phyloP scores from a whole-genome alignment of 2,888 invertebrate genomes.

The Mesorhabditis sp. region DNA sequence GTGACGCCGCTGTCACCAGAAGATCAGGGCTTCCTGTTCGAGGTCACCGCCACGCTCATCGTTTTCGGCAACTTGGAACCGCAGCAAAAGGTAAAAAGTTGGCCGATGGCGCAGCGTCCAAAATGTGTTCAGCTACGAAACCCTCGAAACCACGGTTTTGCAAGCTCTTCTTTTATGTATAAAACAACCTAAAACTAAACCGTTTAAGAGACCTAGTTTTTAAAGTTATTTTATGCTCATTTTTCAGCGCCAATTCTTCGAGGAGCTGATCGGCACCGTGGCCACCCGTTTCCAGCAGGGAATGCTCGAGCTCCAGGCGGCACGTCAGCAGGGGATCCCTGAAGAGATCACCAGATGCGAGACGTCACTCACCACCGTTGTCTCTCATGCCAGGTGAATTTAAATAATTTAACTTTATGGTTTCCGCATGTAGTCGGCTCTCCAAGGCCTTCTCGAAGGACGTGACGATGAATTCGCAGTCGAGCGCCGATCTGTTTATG shows the following conservation, averaged over 20 bases:
- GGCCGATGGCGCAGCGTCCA: no score
- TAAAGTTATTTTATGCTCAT: background rate
- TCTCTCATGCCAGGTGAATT: conserved; percentile 62
- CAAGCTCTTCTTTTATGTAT: background rate
- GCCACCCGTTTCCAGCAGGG: conserved; percentile 34
- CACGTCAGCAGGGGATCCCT: conserved; percentile 22
- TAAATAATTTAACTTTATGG: conserved; percentile 4
- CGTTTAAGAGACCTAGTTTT: background rate
- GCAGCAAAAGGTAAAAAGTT: conserved; percentile 47
- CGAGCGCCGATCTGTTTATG: conserved; percentile 64
- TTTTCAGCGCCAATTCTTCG: conserved; percentile 31
- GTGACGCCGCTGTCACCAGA: conserved; percentile 61
- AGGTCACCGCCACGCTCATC: conserved; percentile 65
- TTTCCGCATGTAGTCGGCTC: conserved; percentile 60
- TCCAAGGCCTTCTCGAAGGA: conserved; percentile 67
- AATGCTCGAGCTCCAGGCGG: conserved; percentile 21
- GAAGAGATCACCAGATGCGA: conserved; percentile 55
- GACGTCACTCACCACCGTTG: conserved; percentile 62
- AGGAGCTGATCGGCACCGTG: conserved; percentile 36
- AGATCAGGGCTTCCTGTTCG: conserved; percentile 66
- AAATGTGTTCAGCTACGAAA: no score
- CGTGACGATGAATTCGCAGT: conserved; percentile 63
- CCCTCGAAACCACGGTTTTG: background rate
- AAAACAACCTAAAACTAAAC: background rate
- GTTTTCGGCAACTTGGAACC: conserved; percentile 62